These are phyloP conservation scores for Dipodomys spectabilis DNA, from an alignment of 2,113 vertebrate species.

Conservation along the genomic window DNA sequence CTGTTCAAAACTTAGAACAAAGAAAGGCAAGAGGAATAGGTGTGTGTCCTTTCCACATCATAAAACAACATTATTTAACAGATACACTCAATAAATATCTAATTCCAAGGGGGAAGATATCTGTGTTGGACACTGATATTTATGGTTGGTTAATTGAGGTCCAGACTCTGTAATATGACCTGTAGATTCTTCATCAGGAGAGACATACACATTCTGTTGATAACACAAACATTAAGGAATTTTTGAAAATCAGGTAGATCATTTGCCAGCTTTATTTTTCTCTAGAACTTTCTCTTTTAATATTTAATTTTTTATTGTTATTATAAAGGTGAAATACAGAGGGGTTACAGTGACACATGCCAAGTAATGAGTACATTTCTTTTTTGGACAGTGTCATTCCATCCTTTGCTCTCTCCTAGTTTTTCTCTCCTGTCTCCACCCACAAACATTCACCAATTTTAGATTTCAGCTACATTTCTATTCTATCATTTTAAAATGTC, in stretches of 20 bases:
- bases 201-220: background rate
- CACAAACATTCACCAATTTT: background rate
- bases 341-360: no score
- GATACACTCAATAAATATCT: background rate
- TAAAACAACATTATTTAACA: background rate
- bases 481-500: conserved; percentile 24
- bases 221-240: background rate
- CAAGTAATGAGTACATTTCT: no score
- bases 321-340: no score
- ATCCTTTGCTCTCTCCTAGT: no score
- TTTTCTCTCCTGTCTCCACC: no score
- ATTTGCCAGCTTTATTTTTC: background rate
- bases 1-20: background rate
- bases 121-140: background rate
- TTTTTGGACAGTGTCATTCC: no score
- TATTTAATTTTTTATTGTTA: no score
- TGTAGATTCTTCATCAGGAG: background rate
- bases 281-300: no score
- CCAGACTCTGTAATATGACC: background rate
- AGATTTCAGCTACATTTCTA: background rate
- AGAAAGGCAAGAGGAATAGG: background rate
- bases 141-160: background rate
- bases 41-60: background rate
- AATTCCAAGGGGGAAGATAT: background rate
- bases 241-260: background rate